Conservation (phyloP, 2,113 vertebrate species). For the Calyptommatus sinebrachiatus region DNA sequence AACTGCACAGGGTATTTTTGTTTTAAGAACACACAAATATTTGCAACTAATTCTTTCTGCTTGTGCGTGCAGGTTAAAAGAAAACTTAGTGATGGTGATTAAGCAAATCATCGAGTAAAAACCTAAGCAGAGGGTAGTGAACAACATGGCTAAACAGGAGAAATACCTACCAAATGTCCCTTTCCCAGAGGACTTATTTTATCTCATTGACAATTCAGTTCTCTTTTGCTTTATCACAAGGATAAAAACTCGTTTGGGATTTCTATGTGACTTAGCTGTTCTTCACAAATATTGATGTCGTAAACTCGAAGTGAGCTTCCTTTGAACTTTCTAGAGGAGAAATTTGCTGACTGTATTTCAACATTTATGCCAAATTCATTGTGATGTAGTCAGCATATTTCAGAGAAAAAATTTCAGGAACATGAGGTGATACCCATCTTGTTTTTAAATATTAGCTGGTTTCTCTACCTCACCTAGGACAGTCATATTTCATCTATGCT, state of each 20-base stretch:
- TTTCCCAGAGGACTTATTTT: background rate
- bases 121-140: too few species aligned
- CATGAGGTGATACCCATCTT: background rate
- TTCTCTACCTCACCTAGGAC: background rate
- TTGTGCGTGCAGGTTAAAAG: too few species aligned
- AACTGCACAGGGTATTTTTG: background rate
- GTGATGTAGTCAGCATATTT: background rate
- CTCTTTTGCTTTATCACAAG: background rate
- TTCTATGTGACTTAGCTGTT: background rate
- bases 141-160: background rate
- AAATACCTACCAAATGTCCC: background rate
- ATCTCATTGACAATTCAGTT: background rate
- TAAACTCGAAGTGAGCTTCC: background rate
- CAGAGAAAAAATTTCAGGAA: background rate
- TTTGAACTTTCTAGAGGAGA: background rate
- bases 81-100: background rate
- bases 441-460: background rate
- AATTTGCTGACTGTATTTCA: background rate
- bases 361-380: background rate
- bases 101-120: background rate
- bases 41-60: background rate
- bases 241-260: background rate
- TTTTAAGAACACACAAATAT: background rate
- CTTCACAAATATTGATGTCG: background rate
- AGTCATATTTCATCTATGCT: background rate